Base-by-base conservation (phyloP, 2,113 vertebrate genomes). In the Sinocyclocheilus anophthalmus region DNA sequence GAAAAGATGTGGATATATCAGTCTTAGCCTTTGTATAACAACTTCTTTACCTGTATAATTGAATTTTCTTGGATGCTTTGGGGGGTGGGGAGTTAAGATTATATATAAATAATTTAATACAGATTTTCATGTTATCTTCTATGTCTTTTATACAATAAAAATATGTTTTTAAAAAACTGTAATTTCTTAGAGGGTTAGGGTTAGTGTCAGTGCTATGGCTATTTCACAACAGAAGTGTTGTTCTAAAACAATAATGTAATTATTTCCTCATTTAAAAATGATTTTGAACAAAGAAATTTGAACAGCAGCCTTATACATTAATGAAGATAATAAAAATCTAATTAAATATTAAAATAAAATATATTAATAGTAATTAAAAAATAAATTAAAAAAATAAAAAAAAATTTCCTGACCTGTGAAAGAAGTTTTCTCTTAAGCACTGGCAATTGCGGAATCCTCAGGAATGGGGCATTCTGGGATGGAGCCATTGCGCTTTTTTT, bases 381-480 rank as follows among this genome's bases (percentile, higher is more conserved):
- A 48, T 3, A 33, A 33, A 33, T 33, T 0, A 3, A 33, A 3
- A 33, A 33, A 33, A 33, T 33, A 12, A 53, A 14, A 14, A 61
- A 39, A 11, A 39, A 39, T 3, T 5, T 48, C 84, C 88, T 92
- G 87, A 99, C 98, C 96, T 99, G 98, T 39, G 98, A 99, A 33
- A 99, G 96, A 14, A 99, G 93, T 86, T 99, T n/a, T n/a, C n/a
- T 99, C 93, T 99, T 98, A 8, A 99, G 92, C 2, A 99, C 91
- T 99, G 98, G 95, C 96, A 63, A 99, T 95, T 86, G 96, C 95
- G 5, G 97, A 97, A 81, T 99, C 98, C 59, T 99, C 97, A 0
- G 97, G 97, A 0, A 96, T 92, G 0, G 96, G 96, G 89, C 96
- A 99, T 86, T 98, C 97, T 0, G 95, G 95, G 59, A 98, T 95